Conservation (phyloP, 2,797 vertebrate genomes). For the Atherinosoma microstoma region DNA sequence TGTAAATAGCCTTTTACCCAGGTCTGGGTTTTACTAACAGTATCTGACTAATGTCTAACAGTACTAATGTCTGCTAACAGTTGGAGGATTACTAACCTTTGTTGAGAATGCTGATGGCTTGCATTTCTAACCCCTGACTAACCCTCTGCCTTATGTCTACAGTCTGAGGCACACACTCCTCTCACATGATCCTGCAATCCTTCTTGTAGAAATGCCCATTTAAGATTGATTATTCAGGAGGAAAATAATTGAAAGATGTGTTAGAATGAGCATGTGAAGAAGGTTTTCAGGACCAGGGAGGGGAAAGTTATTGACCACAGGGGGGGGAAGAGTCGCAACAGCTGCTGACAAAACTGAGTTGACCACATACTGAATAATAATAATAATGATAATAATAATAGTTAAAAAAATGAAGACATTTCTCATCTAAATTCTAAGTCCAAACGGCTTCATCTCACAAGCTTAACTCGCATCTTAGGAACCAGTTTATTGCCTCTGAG, state of each 20-base stretch:
- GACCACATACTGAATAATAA: slow-evolving; percentile 55
- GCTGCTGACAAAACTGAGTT: slow-evolving; percentile 48
- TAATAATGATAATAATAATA: neutral
- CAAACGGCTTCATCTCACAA: neutral
- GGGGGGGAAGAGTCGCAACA: slow-evolving; percentile 29
- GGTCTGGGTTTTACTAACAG: slow-evolving; percentile 77
- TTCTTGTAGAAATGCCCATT: slow-evolving; percentile 46
- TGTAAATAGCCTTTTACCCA: slow-evolving; percentile 69
- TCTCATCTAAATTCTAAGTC: slow-evolving; percentile 1
- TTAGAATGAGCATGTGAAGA: slow-evolving; percentile 36
- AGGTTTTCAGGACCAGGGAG: slow-evolving; percentile 70
- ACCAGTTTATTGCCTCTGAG: slow-evolving; percentile 15
- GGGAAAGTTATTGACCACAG: slow-evolving; percentile 43
- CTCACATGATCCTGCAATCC: slow-evolving; percentile 73
- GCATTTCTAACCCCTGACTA: slow-evolving; percentile 75
- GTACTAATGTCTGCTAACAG: slow-evolving; percentile 81
- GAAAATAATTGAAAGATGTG: slow-evolving; percentile 2
- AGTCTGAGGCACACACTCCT: slow-evolving; percentile 51
- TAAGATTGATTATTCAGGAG: slow-evolving; percentile 11
- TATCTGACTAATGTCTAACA: slow-evolving; percentile 79
- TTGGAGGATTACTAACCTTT: slow-evolving; percentile 76
- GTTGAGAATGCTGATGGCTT: slow-evolving; percentile 74
- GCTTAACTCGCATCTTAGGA: slow-evolving; percentile 25
- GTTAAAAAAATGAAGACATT: no score
- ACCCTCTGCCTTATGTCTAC: slow-evolving; percentile 69